phyloP scores from a whole-genome alignment of 2,797 vertebrate genomes.

The Characodon lateralis region DNA sequence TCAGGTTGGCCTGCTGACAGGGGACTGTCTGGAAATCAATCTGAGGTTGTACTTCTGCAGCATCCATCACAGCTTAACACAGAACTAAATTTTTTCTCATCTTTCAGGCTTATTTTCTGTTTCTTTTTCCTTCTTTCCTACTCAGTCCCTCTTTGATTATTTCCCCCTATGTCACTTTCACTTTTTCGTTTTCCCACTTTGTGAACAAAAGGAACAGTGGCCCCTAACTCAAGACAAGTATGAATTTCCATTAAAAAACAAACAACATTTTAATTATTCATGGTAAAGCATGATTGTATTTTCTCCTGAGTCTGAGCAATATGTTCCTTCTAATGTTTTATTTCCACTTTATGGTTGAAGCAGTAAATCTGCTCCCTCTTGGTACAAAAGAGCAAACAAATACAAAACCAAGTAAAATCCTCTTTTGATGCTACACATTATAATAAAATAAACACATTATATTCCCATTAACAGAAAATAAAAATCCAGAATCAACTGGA shows the following conservation, averaged over 20 bases:
- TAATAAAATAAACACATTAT: not conserved
- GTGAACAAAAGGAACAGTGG: not conserved
- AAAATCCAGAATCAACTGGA: not conserved
- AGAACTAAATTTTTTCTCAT: slow-evolving; percentile 36
- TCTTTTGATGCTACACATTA: not conserved
- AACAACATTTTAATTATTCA: not conserved
- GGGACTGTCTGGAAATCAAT: slow-evolving; percentile 60
- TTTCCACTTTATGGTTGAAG: not conserved
- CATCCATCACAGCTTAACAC: slow-evolving; percentile 51
- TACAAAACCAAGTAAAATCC: not conserved
- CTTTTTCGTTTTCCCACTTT: slow-evolving; percentile 2
- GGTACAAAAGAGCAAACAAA: not conserved
- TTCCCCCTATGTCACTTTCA: not conserved
- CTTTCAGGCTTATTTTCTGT: slow-evolving; percentile 16
- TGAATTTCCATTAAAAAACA: slow-evolving; percentile 4
- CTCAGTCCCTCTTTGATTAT: slow-evolving; percentile 23
- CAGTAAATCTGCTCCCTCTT: not conserved
- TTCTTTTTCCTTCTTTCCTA: slow-evolving; percentile 13
- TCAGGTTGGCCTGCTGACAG: slow-evolving; percentile 52
- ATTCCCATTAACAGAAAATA: not conserved
- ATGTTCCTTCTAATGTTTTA: not conserved
- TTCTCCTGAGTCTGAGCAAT: not conserved
- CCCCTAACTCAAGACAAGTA: not conserved
- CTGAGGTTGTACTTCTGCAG: slow-evolving; percentile 41
- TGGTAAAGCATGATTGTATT: not conserved